These are phyloP conservation scores for Pavo muticus DNA, from an alignment of 2,113 vertebrate genomes.

Conservation along the genomic window DNA sequence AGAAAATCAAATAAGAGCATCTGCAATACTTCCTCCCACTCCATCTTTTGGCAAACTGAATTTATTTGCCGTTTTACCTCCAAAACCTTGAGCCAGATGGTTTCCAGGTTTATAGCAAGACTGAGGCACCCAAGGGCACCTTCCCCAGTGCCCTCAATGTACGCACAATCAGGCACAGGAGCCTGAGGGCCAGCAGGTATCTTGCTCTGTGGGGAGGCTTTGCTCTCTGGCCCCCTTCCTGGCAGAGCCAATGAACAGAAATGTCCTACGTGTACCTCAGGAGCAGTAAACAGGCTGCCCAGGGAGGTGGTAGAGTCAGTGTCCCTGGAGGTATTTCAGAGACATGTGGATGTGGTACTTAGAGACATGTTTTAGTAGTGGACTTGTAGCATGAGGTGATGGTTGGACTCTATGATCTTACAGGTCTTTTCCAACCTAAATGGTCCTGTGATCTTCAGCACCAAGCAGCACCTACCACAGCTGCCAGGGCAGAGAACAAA, in stretches of 20 bases:
- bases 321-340: neutral
- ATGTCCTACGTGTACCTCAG: neutral
- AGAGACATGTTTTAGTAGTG: neutral
- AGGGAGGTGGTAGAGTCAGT: neutral
- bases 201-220: neutral
- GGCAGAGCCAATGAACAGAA: neutral
- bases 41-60: neutral
- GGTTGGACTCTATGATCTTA: neutral
- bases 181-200: neutral
- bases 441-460: too few species aligned
- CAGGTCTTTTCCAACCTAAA: neutral
- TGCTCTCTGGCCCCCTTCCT: neutral
- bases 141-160: neutral
- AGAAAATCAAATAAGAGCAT: neutral
- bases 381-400: neutral
- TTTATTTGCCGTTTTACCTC: neutral
- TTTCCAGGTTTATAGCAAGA: neutral
- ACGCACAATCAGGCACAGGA: neutral
- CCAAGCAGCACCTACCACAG: neutral
- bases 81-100: neutral
- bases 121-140: neutral
- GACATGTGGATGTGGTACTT: neutral
- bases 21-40: neutral
- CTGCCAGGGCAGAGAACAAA: rapidly evolving
- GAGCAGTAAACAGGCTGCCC: neutral